phyloP scores from a whole-genome alignment of 2,113 vertebrate species.

The Picathartes gymnocephalus region DNA sequence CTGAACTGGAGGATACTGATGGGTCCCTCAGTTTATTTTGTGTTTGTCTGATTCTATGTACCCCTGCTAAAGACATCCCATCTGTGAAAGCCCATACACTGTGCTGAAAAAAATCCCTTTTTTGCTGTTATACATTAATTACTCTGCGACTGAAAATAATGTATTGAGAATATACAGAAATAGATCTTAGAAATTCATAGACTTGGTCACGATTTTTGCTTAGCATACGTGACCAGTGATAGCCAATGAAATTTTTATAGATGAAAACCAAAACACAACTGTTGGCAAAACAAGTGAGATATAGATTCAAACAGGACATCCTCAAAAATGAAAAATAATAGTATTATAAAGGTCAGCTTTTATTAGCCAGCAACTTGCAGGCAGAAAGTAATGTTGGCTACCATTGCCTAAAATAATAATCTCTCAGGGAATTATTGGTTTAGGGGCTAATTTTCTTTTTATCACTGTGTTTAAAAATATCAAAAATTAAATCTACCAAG shows the following conservation, averaged over 20 bases:
- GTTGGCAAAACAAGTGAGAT: neutral
- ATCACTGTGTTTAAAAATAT: neutral
- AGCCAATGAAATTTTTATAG: neutral
- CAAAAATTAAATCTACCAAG: neutral
- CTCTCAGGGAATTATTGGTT: neutral
- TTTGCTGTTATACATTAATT: neutral
- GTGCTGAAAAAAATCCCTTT: neutral
- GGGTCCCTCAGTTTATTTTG: neutral
- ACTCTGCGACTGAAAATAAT: neutral
- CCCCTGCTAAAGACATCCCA: neutral
- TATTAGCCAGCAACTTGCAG: neutral
- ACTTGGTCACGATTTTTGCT: neutral
- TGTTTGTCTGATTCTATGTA: neutral
- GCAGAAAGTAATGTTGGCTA: neutral
- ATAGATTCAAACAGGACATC: neutral
- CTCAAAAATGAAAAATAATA: neutral
- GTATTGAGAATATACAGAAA: neutral
- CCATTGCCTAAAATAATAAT: neutral
- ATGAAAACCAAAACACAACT: neutral
- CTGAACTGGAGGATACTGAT: neutral
- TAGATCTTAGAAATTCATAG: neutral
- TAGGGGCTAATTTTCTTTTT: neutral
- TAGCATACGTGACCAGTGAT: neutral
- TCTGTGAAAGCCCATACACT: neutral
- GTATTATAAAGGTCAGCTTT: neutral